phyloP scores from a whole-genome alignment of 2,113 vertebrate species.

The Chlamydotis undulata region DNA sequence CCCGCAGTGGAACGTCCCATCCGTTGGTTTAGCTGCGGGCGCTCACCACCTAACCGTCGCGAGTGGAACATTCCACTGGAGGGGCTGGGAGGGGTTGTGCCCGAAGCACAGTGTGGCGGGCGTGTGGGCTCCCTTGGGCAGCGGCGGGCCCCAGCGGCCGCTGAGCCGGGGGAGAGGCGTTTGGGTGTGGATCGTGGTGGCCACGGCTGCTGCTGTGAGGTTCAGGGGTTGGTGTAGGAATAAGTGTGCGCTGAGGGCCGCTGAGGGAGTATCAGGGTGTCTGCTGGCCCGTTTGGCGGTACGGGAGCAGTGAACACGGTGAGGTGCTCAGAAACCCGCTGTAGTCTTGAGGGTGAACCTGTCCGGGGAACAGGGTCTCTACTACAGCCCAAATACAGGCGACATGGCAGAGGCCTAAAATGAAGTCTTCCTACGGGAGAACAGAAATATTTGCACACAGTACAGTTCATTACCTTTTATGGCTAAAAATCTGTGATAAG shows the following conservation, averaged over 20 bases:
- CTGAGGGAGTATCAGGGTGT: background rate
- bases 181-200: too few species aligned
- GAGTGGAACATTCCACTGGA: background rate
- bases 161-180: fast-evolving
- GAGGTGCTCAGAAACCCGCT: fast-evolving
- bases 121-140: too few species aligned
- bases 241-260: background rate
- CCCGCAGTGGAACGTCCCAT: background rate
- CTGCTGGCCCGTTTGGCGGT: background rate
- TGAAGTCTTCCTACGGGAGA: background rate
- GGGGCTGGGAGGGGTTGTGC: too few species aligned
- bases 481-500: background rate
- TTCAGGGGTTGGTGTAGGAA: background rate
- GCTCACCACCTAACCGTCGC: too few species aligned
- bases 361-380: fast-evolving
- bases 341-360: fast-evolving
- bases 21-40: background rate
- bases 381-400: too few species aligned
- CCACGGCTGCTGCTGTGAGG: too few species aligned
- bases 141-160: fast-evolving
- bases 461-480: background rate
- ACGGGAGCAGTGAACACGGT: fast-evolving
- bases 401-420: background rate
- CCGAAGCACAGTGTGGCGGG: too few species aligned
- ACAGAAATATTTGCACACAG: fast-evolving